Percentiles rank a stretch among this genome's conserved stretches.
Conservation (phyloP, 2,797 vertebrate species). For the Neosilurus mollespiculum region DNA sequence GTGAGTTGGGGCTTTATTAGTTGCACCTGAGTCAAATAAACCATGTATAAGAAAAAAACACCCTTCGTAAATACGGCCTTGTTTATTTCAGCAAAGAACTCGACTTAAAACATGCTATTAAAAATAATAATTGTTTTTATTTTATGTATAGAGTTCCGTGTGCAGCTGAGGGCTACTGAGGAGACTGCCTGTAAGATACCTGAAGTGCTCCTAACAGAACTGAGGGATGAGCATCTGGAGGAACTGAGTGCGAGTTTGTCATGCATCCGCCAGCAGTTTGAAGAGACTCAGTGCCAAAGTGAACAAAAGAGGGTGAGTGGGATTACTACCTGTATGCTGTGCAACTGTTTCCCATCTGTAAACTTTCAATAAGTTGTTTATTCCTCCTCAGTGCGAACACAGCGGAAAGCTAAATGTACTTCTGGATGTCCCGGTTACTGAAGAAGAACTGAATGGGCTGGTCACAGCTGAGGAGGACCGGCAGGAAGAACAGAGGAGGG, state of each 20-base stretch:
- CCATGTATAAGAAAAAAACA: too few relatives aligned
- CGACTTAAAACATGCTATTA: not conserved
- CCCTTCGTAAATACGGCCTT: too few relatives aligned
- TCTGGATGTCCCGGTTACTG: slow-evolving; percentile 71
- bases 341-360: slow-evolving; percentile 26
- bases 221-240: slow-evolving; percentile 66
- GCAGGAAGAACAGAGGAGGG: slow-evolving; percentile 65
- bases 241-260: slow-evolving; percentile 57
- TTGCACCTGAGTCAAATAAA: too few relatives aligned
- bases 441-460: slow-evolving; percentile 67
- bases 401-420: slow-evolving; percentile 66
- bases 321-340: not conserved
- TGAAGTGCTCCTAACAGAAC: slow-evolving; percentile 64
- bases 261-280: slow-evolving; percentile 58
- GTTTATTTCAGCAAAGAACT: too few relatives aligned
- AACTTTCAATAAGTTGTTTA: not conserved
- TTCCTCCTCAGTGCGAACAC: slow-evolving; percentile 64
- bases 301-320: slow-evolving; percentile 65
- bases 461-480: slow-evolving; percentile 70
- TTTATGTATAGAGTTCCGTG: slow-evolving; percentile 73
- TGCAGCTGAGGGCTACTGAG: slow-evolving; percentile 75
- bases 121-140: not conserved
- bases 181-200: slow-evolving; percentile 68
- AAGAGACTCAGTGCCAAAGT: slow-evolving; percentile 54
- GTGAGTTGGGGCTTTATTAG: too few relatives aligned